Evolutionary conservation across 2,797 vertebrate species (phyloP).

Genomic region (Nothura maculosa): DNA sequence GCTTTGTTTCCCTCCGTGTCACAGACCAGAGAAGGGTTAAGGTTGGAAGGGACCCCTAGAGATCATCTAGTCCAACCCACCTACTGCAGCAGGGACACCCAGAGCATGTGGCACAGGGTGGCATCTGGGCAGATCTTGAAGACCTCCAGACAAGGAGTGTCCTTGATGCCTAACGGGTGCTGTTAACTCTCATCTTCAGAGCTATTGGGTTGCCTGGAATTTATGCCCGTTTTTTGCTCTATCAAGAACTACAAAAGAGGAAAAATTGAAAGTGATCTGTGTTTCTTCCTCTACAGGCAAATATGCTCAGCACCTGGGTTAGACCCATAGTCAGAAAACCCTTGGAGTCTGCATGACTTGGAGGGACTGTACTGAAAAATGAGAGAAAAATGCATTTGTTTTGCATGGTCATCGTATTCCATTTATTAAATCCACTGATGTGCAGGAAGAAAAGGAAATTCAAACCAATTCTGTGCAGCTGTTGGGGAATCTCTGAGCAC

Average conservation of each 20-base stretch:
- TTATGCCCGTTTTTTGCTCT: not conserved
- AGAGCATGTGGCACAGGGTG: no score
- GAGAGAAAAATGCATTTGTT: not conserved
- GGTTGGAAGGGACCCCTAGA: no score
- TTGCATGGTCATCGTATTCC: not conserved
- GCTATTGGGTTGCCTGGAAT: slow-evolving; percentile 13
- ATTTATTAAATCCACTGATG: not conserved
- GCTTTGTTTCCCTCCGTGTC: not conserved
- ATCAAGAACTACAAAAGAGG: not conserved
- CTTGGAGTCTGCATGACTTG: not conserved
- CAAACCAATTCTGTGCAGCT: slow-evolving; percentile 32
- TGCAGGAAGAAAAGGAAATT: not conserved
- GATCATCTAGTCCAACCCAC: no score
- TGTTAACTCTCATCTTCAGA: not conserved
- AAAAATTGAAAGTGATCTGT: not conserved
- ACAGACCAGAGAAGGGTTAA: no score
- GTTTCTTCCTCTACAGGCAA: slow-evolving; percentile 34
- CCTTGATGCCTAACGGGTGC: not conserved
- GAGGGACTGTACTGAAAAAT: not conserved
- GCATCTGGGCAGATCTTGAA: no score
- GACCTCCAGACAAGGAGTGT: not conserved
- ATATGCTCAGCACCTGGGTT: not conserved
- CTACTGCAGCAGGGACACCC: no score
- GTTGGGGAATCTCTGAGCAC: not conserved
- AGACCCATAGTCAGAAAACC: slow-evolving; percentile 7